These are phyloP conservation scores for Odontocolon sp. DNA, from an alignment of 2,888 invertebrate genomes.

Conservation along the genomic window DNA sequence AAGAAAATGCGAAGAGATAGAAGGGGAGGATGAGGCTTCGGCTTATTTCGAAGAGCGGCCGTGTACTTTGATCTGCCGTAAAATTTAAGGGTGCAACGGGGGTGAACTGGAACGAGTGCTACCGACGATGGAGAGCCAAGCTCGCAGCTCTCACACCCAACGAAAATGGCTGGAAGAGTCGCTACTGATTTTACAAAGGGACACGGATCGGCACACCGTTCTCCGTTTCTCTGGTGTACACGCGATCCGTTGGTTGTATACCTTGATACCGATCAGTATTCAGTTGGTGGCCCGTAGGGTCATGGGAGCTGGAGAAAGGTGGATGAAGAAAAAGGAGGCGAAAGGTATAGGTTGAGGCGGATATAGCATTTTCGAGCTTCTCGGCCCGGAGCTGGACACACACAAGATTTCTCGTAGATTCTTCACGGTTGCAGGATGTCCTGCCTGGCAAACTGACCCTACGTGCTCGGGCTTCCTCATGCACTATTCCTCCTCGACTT, in stretches of 20 bases:
- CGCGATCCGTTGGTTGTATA: constrained; percentile 30
- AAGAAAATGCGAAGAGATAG: constrained; percentile 14
- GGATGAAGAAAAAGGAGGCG: constrained; percentile 32
- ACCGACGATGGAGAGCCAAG: constrained; percentile 31
- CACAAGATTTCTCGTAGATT: constrained; percentile 73
- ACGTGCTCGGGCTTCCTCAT: constrained; percentile 74
- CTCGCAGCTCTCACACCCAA: constrained; percentile 48
- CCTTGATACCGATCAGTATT: constrained; percentile 66
- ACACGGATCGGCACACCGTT: constrained; percentile 62
- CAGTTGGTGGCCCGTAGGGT: constrained; percentile 67
- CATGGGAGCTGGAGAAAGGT: constrained; percentile 63
- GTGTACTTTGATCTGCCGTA: constrained; percentile 62
- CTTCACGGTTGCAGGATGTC: constrained; percentile 72
- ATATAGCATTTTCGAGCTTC: constrained; percentile 47
- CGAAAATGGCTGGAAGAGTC: constrained; percentile 66
- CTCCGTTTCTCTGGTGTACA: constrained; percentile 38
- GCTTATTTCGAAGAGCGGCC: constrained; percentile 59
- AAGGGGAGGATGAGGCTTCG: constrained; percentile 29
- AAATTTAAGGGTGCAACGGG: constrained; percentile 59
- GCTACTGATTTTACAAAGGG: constrained; percentile 75
- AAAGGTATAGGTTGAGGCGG: no score
- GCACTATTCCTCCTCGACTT: constrained; percentile 69
- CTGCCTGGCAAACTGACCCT: constrained; percentile 75
- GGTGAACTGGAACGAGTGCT: constrained; percentile 49
- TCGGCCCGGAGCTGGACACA: constrained; percentile 68